Evolutionary conservation across 1,140 invertebrate species (phyloP), one percentile per base, ranked within the genome.

Genomic region (Drosophila gunungcola): DNA sequence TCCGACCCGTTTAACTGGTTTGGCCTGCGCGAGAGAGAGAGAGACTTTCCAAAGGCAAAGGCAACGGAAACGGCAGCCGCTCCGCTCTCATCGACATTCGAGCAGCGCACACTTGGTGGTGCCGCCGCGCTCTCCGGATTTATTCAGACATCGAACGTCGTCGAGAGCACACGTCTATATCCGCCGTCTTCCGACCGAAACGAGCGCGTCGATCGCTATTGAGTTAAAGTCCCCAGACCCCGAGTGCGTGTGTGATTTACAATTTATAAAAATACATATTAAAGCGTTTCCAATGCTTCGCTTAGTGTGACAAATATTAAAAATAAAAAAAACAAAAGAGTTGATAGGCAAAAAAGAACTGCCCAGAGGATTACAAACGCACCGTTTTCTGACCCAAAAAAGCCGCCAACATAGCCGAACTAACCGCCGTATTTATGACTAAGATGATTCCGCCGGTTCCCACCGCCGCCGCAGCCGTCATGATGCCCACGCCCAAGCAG

Each of bases 401-500:
- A 89, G 77, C 80, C 83, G 80, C 88, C 80, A 91, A 91, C 32
- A 91, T 91, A 88, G 88, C 88, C 63, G 89, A 91, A 78, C 49
- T 85, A 78, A 77, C 78, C 51, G 80, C 89, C 78, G 81, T 90
- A 91, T 92, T 85, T 91, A 92, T 92, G 91, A 92, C 91, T 92
- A 92, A 92, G 81, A 92, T 92, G 92, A 92, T 92, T 91, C 92
- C 92, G 81, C 90, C 92, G 90, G 91, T 92, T 80, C 92, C 92
- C 80, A 93, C 92, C 78, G 91, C 92, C 78, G 91, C 92, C 52
- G 64, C 64, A 78, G 91, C 91, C 90, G 91, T 91, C 79, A 95
- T 94, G 93, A 97, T 97, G 97, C 97, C 97, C 93, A 97, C 96
- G 91, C 96, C 97, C 75, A 98, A 97, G 94, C 97, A 97, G 63